Percentiles rank a stretch among this genome's conserved stretches.
Evolutionary conservation across 1,140 invertebrate genomes (phyloP).

Genomic region (Anastrepha obliqua): DNA sequence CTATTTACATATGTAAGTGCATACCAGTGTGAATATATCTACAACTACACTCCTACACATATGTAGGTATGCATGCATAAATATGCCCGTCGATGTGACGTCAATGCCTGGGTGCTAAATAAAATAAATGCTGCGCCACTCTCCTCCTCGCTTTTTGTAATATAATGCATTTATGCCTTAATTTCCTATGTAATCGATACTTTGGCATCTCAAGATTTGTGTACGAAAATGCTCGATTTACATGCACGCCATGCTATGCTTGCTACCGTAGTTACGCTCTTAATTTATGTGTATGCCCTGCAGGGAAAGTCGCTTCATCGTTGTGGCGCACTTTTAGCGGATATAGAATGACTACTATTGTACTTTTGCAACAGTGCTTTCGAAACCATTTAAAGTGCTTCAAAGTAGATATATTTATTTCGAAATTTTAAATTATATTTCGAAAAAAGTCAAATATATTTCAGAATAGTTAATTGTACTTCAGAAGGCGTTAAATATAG

Average conservation of each 20-base stretch:
- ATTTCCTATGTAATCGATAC: slow-evolving; percentile 52
- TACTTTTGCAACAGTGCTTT: no score
- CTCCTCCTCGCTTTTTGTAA: not conserved
- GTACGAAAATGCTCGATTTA: slow-evolving; percentile 6
- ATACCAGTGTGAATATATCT: not conserved
- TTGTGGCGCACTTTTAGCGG: no score
- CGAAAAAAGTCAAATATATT: no score
- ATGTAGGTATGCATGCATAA: not conserved
- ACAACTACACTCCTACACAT: not conserved
- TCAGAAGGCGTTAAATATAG: no score
- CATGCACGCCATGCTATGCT: not conserved
- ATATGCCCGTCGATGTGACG: not conserved
- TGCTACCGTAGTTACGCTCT: no score
- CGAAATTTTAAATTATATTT: no score
- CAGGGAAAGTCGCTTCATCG: no score
- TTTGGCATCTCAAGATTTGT: slow-evolving; percentile 38
- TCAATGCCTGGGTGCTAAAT: not conserved
- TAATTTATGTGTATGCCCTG: no score
- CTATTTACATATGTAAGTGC: not conserved
- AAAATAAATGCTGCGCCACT: not conserved
- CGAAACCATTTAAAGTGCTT: no score
- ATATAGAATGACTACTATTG: no score
- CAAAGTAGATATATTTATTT: no score
- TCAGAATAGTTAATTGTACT: no score
- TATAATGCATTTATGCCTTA: slow-evolving; percentile 45